Base-by-base conservation (phyloP, 2,113 vertebrate species). In the Dinomys branickii region DNA sequence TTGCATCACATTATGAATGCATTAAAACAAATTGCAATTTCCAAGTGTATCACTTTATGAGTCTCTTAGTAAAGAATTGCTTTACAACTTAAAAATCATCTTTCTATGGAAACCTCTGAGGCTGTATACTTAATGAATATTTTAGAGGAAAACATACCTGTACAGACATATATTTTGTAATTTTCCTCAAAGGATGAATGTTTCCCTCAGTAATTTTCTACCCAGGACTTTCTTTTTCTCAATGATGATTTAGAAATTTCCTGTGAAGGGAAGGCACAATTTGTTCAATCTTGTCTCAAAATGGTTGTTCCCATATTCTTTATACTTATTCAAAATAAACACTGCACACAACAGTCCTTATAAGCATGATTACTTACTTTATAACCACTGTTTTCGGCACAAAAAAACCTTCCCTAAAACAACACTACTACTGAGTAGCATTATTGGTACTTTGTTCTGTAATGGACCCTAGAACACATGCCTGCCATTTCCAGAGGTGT, bases 21-120 rank as follows among this genome's bases (percentile, higher is more conserved):
- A 91, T 54, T 95, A 85, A 88, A 93, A 87, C 71, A 92, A 94
- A 96, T 81, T 94, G 73, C 63, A 93, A 87, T 84, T 96, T 96
- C 84, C 44, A 84, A 96, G 67, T 84, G 35, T 93, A 82, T 94
- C 81, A 91, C 80, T 94, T 96, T 90, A 90, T 88, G 63, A 95
- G 89, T 86, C 73, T 92, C 88, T 92, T 71, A 87, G 87, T 63
- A 85, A 92, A 94, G 63, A 88, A 92, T 86, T 67, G 94, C 80
- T 94, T 90, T 88, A n/a, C 41, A 94, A 84, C n/a, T 89, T 91
- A 87, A 95, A 94, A 94, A 80, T 75, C 73, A 94, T 75, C 61
- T 93, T 80, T 92, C 81, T 16, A 73, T 67, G 59, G 58, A 56
- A 77, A 88, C 81, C 94, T 95, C 89, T 94, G 61, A 95, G 22